A percentile compares a stretch with the other conserved stretches of the same genome.
Conservation (phyloP, 1,140 invertebrate species). For the fruit fly (Drosophila melanogaster) region DNA sequence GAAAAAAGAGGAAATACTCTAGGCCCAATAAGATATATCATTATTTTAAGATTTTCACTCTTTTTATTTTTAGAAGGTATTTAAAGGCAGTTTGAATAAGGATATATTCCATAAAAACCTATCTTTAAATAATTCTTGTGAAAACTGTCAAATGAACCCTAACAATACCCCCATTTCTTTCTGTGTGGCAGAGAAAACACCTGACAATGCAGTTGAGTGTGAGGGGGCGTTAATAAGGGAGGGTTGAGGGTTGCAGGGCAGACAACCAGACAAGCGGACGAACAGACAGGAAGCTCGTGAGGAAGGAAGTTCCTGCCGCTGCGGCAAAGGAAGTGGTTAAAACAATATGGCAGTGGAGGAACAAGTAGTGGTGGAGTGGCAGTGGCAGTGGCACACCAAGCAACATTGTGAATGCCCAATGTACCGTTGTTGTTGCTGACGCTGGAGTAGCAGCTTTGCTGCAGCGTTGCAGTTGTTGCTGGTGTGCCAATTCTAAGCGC, state of each 20-base stretch:
- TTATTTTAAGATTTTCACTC: too few species aligned
- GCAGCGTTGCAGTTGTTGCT: constrained; percentile 35
- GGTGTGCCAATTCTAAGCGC: constrained; percentile 80
- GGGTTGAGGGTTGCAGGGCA: constrained; percentile 23
- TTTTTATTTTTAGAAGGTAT: too few species aligned
- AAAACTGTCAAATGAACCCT: neutral
- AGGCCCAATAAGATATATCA: neutral
- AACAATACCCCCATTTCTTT: neutral
- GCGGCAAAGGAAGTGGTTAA: constrained; percentile 78
- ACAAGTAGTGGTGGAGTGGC: constrained; percentile 20
- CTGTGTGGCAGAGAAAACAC: constrained; percentile 41
- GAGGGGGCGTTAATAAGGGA: constrained; percentile 5
- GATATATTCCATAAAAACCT: too few species aligned
- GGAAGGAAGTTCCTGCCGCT: constrained; percentile 52
- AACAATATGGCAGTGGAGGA: constrained; percentile 48
- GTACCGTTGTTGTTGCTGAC: constrained; percentile 71
- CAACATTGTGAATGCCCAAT: constrained; percentile 57
- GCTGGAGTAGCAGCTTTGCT: neutral
- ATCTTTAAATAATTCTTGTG: too few species aligned
- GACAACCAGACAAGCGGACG: constrained; percentile 12
- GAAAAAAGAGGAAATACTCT: neutral
- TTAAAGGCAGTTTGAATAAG: too few species aligned
- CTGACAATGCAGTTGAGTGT: constrained; percentile 36
- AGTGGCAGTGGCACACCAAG: constrained; percentile 36
- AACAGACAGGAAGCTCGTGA: constrained; percentile 49